These are phyloP conservation scores for Drosophila formosana DNA, from an alignment of 2,888 invertebrate genomes.

Conservation along the genomic window DNA sequence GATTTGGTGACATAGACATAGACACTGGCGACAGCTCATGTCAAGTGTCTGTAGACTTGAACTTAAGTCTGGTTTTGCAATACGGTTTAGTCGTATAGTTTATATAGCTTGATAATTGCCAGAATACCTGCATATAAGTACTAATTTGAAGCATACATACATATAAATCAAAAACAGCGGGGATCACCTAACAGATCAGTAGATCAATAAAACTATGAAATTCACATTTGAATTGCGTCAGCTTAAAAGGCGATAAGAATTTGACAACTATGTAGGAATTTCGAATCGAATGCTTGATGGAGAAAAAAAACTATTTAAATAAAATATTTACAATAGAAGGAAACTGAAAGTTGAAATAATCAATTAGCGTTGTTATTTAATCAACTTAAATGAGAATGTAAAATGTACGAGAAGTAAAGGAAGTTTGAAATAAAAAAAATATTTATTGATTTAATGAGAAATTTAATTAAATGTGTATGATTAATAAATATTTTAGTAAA, in stretches of 20 bases:
- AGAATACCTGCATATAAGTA: conserved; percentile 40
- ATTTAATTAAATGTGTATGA: too few species aligned
- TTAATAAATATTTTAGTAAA: too few species aligned
- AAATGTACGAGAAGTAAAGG: not conserved
- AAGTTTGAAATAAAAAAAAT: not conserved
- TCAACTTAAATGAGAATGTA: not conserved
- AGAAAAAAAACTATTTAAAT: conserved; percentile 2
- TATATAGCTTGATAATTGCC: conserved; percentile 37
- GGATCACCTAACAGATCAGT: conserved; percentile 22
- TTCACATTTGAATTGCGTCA: conserved; percentile 75
- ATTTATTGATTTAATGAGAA: too few species aligned
- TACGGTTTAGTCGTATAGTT: conserved; percentile 8
- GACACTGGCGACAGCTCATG: conserved; percentile 32
- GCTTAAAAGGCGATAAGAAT: conserved; percentile 52
- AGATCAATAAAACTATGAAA: conserved; percentile 50
- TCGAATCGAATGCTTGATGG: conserved; percentile 23
- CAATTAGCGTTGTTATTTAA: not conserved
- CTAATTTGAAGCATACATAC: conserved; percentile 25
- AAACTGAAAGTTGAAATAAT: conserved; percentile 5
- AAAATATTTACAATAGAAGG: not conserved
- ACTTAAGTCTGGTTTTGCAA: conserved; percentile 43
- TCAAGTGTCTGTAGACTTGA: conserved; percentile 46
- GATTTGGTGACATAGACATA: conserved; percentile 46
- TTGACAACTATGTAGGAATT: conserved; percentile 22
- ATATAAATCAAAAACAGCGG: conserved; percentile 18